phyloP scores from a whole-genome alignment of 2,888 invertebrate genomes.

The Vesta saturnalis region DNA sequence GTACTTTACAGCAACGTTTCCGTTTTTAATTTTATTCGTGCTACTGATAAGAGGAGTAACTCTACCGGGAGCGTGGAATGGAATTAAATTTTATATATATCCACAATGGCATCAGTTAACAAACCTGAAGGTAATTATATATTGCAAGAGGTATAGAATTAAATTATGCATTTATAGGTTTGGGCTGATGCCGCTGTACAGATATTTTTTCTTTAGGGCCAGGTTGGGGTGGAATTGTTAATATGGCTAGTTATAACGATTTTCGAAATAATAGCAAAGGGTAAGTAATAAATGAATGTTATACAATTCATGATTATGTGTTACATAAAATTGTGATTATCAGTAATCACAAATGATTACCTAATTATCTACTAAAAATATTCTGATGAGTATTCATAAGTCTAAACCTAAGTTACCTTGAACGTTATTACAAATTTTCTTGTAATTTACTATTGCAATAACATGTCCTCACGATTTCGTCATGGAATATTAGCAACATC shows the following conservation, averaged over 20 bases:
- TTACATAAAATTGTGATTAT: too few relatives aligned
- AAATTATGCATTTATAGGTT: conserved; percentile 66
- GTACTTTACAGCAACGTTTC: conserved; percentile 89
- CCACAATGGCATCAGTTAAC: conserved; percentile 81
- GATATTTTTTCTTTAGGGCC: conserved; percentile 92
- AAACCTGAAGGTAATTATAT: conserved; percentile 72
- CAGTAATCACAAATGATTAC: too few relatives aligned
- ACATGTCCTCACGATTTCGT: too few relatives aligned
- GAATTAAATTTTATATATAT: conserved; percentile 79
- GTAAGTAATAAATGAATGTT: too few relatives aligned
- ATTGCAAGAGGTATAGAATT: background rate
- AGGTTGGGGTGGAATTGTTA: conserved; percentile 86
- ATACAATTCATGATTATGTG: too few relatives aligned
- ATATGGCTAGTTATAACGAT: conserved; percentile 85
- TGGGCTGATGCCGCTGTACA: conserved; percentile 96
- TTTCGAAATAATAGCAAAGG: conserved; percentile 77
- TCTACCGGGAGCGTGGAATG: conserved; percentile 80
- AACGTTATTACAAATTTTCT: too few relatives aligned
- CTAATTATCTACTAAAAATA: too few relatives aligned
- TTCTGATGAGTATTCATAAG: too few relatives aligned
- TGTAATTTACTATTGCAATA: too few relatives aligned
- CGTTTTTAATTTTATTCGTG: conserved; percentile 77
- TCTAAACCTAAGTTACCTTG: too few relatives aligned
- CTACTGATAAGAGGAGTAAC: conserved; percentile 82
- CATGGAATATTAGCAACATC: too few relatives aligned